A percentile compares a stretch with the other conserved stretches of the same genome.
Conservation (phyloP, 2,888 invertebrate genomes). For the Serrognathus titanus region DNA sequence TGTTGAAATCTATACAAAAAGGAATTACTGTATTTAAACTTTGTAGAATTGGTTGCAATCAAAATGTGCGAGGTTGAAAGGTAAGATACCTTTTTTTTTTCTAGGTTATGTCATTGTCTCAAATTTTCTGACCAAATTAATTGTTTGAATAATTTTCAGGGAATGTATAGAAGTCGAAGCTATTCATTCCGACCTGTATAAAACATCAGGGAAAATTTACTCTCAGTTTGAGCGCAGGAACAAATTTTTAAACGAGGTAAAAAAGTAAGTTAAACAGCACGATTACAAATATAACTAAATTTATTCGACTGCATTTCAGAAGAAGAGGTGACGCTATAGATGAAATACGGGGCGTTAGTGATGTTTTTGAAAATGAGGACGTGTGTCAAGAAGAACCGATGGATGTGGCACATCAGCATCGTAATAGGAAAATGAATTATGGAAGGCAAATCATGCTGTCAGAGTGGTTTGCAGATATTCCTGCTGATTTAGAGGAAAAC, state of each 20-base stretch:
- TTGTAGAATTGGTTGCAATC: too few species aligned
- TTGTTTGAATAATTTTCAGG: neutral
- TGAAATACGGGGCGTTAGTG: slow-evolving; percentile 53
- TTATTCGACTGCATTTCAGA: slow-evolving; percentile 41
- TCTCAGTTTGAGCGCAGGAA: slow-evolving; percentile 49
- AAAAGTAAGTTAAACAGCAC: slow-evolving; percentile 49
- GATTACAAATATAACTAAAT: slow-evolving; percentile 1
- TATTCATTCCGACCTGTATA: slow-evolving; percentile 15
- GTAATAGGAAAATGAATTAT: slow-evolving; percentile 32
- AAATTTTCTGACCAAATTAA: neutral
- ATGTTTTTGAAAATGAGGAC: slow-evolving; percentile 45
- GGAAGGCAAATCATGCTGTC: slow-evolving; percentile 75
- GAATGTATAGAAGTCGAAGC: neutral
- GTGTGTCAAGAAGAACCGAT: slow-evolving; percentile 24
- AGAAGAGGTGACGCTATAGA: slow-evolving; percentile 52
- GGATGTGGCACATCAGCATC: slow-evolving; percentile 35
- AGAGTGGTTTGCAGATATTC: slow-evolving; percentile 90
- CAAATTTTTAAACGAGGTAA: slow-evolving; percentile 56
- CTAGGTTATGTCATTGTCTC: neutral
- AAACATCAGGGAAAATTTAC: slow-evolving; percentile 15
- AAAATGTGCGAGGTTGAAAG: too few species aligned
- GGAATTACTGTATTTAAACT: too few species aligned
- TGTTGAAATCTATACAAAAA: too few species aligned
- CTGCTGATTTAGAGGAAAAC: slow-evolving; percentile 66
- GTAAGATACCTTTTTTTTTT: too few species aligned